Conservation (phyloP, 2,797 vertebrate genomes). For the Bradypodion pumilum region DNA sequence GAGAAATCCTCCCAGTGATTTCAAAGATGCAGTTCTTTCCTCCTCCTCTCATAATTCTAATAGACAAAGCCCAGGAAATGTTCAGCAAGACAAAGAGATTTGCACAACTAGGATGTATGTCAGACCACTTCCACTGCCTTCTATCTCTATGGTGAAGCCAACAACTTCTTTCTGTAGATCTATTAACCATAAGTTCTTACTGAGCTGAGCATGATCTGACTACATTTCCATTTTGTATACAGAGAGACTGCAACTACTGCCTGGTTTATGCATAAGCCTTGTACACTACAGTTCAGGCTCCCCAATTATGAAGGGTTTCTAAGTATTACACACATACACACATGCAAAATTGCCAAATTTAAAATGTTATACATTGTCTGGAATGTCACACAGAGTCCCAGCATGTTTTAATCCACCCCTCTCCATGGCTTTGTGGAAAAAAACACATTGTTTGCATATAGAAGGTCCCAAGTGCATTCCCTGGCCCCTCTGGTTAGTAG, state of each 20-base stretch:
- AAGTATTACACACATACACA: too few relatives aligned
- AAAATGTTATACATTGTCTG: too few relatives aligned
- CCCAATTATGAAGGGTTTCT: too few relatives aligned
- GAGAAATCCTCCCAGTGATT: background rate
- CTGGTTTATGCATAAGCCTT: too few relatives aligned
- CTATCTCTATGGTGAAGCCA: background rate
- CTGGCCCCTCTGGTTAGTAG: background rate
- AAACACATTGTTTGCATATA: background rate
- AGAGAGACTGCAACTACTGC: background rate
- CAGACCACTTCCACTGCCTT: background rate
- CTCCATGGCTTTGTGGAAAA: background rate
- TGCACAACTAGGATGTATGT: background rate
- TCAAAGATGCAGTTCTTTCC: background rate
- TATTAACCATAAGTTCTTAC: background rate
- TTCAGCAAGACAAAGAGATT: background rate
- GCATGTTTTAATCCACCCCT: too few relatives aligned
- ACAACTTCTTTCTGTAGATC: background rate
- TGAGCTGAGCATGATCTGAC: background rate
- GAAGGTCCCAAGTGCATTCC: background rate
- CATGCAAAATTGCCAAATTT: too few relatives aligned
- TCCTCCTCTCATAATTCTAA: background rate
- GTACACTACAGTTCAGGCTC: too few relatives aligned
- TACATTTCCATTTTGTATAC: background rate
- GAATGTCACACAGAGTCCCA: too few relatives aligned
- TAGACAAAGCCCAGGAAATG: background rate